Base-by-base conservation (phyloP, 2,113 vertebrate genomes). In the Gallinago jamesoni region DNA sequence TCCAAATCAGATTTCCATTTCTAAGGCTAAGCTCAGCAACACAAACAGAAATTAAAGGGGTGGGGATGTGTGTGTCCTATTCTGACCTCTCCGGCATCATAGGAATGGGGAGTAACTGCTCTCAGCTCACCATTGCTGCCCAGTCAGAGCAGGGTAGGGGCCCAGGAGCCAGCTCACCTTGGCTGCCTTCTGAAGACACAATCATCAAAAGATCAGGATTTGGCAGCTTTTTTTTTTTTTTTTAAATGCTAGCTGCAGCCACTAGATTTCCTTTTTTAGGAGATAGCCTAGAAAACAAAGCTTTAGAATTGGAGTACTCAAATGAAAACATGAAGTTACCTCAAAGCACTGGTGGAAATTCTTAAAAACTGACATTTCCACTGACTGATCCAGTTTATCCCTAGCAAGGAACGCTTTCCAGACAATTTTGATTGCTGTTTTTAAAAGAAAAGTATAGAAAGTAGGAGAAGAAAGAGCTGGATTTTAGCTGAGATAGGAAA, bases 1-100 rank as follows among this genome's bases (percentile, higher is more conserved):
- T 96, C 95, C 96, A 97, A 97, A 93, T 92, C 93, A 83, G 83
- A 97, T 91, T 96, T 97, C 95, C 93, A 97, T 97, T 96, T 93
- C 91, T 94, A 97, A 95, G 92, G 94, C 93, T 87, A 78, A 94
- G 66, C 84, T 91, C 45, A 1, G 96, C 87, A 96, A 90, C 90
- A 94, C 96, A 96, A 95, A 96, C 96, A 96, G 94, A 95, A 96
- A 96, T 92, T 94, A 94, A 94, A 94, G 89, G 14, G 56, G 43
- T 1, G 6, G 25, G 7, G 56, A 18, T 10, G 16, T 6, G 11
- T 18, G 63, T 48, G 53, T 80, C 76, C 89, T 91, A 89, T 95
- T 83, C 94, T 84, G 88, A 91, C 72, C 87, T 73, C 68, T 41
- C 48, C 3, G 1, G 57, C 76, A 79, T 68, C 75, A 90, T 35